Percentiles rank a stretch among this genome's conserved stretches.
Evolutionary conservation across 2,113 vertebrate genomes (phyloP).

Genomic region (Rhegmatorhina hoffmannsi): DNA sequence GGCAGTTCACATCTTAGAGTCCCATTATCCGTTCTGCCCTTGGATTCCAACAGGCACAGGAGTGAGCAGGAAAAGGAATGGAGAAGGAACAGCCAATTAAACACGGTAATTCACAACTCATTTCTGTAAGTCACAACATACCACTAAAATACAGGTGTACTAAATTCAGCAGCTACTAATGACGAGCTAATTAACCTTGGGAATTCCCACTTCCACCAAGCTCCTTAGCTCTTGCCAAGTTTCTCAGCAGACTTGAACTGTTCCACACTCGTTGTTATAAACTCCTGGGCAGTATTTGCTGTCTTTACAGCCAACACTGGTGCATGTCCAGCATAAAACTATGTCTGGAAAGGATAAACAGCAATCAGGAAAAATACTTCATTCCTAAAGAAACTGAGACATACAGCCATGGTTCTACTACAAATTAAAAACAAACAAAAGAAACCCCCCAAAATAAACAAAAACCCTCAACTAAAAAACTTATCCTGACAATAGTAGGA

Average conservation of each 20-base stretch:
- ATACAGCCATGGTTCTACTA: background rate
- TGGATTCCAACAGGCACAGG: background rate
- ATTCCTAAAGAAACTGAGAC: background rate
- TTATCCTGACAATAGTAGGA: background rate
- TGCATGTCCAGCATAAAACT: background rate
- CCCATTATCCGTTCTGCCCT: background rate
- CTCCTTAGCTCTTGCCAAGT: background rate
- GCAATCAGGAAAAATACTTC: background rate
- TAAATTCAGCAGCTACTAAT: background rate
- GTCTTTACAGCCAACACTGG: background rate
- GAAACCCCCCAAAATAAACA: background rate
- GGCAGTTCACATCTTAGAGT: background rate
- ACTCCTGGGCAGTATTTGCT: background rate
- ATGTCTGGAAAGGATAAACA: background rate
- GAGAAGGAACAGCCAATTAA: background rate
- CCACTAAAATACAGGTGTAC: background rate
- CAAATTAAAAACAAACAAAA: background rate
- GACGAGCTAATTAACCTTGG: background rate
- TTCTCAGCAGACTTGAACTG: background rate
- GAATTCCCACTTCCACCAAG: background rate
- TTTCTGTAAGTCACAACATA: background rate
- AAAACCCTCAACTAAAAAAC: background rate
- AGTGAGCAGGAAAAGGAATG: background rate
- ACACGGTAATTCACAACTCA: background rate
- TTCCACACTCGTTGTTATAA: background rate